A percentile compares a stretch with the other conserved stretches of the same genome.
phyloP scores from a whole-genome alignment of 2,888 invertebrate genomes.

The Trichogramma evanescens region DNA sequence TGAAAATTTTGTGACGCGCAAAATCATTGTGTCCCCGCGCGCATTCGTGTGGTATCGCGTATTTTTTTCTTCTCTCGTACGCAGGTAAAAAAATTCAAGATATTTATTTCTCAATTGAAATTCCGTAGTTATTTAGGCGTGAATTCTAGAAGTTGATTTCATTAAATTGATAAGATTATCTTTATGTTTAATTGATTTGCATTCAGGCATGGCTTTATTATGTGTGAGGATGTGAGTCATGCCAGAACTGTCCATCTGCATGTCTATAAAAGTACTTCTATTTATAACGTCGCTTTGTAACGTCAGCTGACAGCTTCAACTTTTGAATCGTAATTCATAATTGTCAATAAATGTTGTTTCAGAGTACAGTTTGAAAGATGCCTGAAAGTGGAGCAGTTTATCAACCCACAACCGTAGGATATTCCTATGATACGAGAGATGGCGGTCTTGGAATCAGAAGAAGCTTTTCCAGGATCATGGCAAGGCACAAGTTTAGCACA shows the following conservation, averaged over 20 bases:
- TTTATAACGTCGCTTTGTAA: neutral
- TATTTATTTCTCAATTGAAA: too few relatives aligned
- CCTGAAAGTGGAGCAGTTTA: slow-evolving; percentile 45
- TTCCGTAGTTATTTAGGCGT: too few relatives aligned
- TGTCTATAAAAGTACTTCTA: neutral
- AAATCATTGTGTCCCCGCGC: too few relatives aligned
- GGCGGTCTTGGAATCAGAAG: slow-evolving; percentile 33
- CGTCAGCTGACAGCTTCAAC: neutral
- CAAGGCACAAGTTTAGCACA: slow-evolving; percentile 42
- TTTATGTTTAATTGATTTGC: too few relatives aligned
- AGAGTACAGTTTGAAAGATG: slow-evolving; percentile 29
- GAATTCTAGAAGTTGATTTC: too few relatives aligned
- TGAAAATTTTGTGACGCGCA: too few relatives aligned
- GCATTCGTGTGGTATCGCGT: too few relatives aligned
- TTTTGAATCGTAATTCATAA: neutral
- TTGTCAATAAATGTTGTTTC: neutral
- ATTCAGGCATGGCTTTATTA: too few relatives aligned
- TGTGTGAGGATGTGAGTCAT: too few relatives aligned
- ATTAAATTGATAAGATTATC: too few relatives aligned
- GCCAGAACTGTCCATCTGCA: neutral
- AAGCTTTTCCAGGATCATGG: slow-evolving; percentile 39
- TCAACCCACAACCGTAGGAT: slow-evolving; percentile 45
- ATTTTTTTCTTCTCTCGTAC: too few relatives aligned
- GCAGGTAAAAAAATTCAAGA: too few relatives aligned
- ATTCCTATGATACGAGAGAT: slow-evolving; percentile 41